These are phyloP conservation scores for Parotia lawesii DNA, from an alignment of 2,113 vertebrate genomes.

Conservation along the genomic window DNA sequence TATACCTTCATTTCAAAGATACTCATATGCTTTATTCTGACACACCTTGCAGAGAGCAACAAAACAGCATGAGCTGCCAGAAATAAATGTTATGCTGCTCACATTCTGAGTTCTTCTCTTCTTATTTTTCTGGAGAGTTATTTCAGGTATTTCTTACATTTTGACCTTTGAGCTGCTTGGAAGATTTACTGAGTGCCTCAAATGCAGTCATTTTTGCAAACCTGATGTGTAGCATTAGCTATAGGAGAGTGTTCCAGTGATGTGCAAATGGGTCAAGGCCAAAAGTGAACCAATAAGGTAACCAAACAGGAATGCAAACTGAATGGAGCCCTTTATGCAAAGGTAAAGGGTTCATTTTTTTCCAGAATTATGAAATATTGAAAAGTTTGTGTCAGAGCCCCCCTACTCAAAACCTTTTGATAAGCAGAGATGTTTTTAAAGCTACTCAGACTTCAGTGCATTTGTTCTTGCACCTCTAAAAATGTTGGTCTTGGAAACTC, in stretches of 20 bases:
- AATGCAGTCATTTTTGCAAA: conserved; percentile 32
- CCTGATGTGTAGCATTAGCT: conserved; percentile 6
- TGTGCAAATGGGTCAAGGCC: conserved; percentile 47
- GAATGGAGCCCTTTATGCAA: conserved; percentile 40
- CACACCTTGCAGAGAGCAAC: conserved; percentile 16
- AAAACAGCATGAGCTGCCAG: neutral
- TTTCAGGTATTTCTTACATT: conserved; percentile 51
- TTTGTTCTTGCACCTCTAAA: conserved; percentile 17
- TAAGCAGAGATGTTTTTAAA: conserved; percentile 41
- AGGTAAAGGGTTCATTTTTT: conserved; percentile 39
- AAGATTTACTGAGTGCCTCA: conserved; percentile 31
- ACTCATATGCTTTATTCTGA: neutral
- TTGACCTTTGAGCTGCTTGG: conserved; percentile 39
- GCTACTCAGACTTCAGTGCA: neutral
- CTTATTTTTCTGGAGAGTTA: neutral
- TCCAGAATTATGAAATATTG: conserved; percentile 39
- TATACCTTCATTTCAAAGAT: conserved; percentile 10
- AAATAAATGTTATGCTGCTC: neutral
- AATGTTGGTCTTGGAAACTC: conserved; percentile 23
- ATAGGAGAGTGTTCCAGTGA: conserved; percentile 41
- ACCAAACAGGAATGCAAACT: conserved; percentile 35
- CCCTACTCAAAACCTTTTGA: conserved; percentile 34
- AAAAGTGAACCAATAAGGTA: conserved; percentile 44
- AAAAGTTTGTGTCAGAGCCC: conserved; percentile 28
- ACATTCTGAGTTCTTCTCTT: neutral